Evolutionary conservation across 2,113 vertebrate species (phyloP).

Genomic region (Colinus virginianus): DNA sequence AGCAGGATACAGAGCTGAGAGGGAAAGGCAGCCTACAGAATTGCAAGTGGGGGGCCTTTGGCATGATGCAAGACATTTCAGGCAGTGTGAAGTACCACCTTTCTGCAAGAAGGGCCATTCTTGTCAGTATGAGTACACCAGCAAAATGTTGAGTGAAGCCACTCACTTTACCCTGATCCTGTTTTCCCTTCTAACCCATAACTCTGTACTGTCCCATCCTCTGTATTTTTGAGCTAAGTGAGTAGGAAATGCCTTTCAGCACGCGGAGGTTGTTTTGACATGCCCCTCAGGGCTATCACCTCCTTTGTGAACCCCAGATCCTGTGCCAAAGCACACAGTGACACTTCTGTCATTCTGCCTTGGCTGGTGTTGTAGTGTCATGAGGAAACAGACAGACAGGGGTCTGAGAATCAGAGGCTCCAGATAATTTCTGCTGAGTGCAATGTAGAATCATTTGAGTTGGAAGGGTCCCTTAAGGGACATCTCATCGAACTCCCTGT

Average conservation of each 20-base stretch:
- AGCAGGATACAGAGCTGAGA: background rate
- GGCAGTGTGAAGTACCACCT: background rate
- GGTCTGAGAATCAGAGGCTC: background rate
- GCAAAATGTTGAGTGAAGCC: fast-evolving
- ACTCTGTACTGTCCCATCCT: background rate
- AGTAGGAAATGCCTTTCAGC: background rate
- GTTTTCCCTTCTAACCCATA: background rate
- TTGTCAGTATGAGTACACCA: background rate
- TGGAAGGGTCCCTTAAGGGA: too few relatives aligned
- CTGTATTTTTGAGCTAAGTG: background rate
- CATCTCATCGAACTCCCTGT: too few relatives aligned
- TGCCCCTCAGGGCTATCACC: background rate
- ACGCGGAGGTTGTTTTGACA: background rate
- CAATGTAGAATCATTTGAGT: background rate
- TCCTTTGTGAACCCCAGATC: background rate
- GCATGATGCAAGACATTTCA: background rate
- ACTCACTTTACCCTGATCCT: background rate
- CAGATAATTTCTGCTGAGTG: fast-evolving
- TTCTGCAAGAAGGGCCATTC: background rate
- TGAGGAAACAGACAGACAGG: background rate
- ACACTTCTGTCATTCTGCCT: background rate
- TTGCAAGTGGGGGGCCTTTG: background rate
- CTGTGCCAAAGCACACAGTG: background rate
- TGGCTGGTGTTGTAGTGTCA: background rate
- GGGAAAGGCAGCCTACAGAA: background rate